Conservation (phyloP, 2,113 vertebrate species). For the Nipponia nippon region DNA sequence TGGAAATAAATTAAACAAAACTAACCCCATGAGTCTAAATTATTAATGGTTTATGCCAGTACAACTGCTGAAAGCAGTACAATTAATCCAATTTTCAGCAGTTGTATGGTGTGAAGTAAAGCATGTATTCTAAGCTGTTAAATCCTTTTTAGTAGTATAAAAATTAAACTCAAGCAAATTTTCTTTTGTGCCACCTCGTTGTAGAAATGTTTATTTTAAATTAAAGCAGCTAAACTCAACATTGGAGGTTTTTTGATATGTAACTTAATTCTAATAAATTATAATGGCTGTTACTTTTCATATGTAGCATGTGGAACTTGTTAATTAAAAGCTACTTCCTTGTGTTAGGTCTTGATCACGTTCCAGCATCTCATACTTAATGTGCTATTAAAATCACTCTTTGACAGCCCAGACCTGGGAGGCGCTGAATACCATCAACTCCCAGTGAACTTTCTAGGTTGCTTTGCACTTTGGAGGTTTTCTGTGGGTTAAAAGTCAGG, state of each 20-base stretch:
- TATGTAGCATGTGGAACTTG: constrained; percentile 38
- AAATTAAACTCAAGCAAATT: constrained; percentile 50
- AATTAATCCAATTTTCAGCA: constrained; percentile 35
- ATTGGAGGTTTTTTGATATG: background rate
- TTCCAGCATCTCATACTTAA: constrained; percentile 40
- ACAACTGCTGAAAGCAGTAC: background rate
- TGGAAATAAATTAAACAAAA: constrained; percentile 21
- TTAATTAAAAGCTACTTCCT: constrained; percentile 61
- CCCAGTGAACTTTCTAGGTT: background rate
- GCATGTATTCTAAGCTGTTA: constrained; percentile 10
- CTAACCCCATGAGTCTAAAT: background rate
- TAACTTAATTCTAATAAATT: constrained; percentile 29
- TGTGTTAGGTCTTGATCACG: constrained; percentile 11
- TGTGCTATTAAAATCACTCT: constrained; percentile 26
- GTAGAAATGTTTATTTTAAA: constrained; percentile 30
- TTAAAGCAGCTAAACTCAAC: constrained; percentile 10
- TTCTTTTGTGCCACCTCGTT: constrained; percentile 4
- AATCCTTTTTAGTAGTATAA: constrained; percentile 32
- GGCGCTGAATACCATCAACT: background rate
- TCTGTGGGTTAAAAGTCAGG: background rate
- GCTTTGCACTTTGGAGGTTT: background rate
- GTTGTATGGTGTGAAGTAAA: background rate
- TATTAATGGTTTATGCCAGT: background rate
- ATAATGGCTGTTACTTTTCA: constrained; percentile 25
- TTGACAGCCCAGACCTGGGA: constrained; percentile 17